phyloP scores from a whole-genome alignment of 2,113 vertebrate species.

The Podiceps cristatus region DNA sequence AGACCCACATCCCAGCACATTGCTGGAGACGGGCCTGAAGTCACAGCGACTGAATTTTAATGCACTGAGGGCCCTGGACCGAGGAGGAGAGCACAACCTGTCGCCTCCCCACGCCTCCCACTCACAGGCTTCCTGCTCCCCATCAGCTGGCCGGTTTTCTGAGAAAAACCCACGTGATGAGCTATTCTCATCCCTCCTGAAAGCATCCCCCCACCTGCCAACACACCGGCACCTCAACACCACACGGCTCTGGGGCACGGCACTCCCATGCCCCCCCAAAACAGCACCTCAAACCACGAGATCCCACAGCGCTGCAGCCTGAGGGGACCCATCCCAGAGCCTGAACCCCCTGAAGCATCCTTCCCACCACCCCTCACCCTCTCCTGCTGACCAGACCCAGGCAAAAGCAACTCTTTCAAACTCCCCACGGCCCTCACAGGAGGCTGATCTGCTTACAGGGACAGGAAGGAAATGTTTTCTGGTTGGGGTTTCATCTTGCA shows the following conservation, averaged over 20 bases:
- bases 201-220: background rate
- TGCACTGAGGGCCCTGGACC: background rate
- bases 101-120: background rate
- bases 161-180: background rate
- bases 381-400: background rate
- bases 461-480: constrained; percentile 62
- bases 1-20: background rate
- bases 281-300: background rate
- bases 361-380: fast-evolving
- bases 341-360: background rate
- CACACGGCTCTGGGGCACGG: background rate
- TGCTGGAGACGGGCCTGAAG: constrained; percentile 19
- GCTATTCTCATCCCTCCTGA: constrained; percentile 22
- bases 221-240: background rate
- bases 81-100: background rate
- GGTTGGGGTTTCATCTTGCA: constrained; percentile 47
- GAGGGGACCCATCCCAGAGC: background rate
- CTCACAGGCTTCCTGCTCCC: background rate
- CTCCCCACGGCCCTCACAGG: fast-evolving
- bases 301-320: fast-evolving
- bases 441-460: background rate
- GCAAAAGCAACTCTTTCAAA: background rate
- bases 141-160: background rate
- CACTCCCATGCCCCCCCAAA: background rate
- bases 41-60: constrained; percentile 58